These are phyloP conservation scores for Australoheros scitulus DNA, from an alignment of 2,113 vertebrate genomes.

Conservation along the genomic window DNA sequence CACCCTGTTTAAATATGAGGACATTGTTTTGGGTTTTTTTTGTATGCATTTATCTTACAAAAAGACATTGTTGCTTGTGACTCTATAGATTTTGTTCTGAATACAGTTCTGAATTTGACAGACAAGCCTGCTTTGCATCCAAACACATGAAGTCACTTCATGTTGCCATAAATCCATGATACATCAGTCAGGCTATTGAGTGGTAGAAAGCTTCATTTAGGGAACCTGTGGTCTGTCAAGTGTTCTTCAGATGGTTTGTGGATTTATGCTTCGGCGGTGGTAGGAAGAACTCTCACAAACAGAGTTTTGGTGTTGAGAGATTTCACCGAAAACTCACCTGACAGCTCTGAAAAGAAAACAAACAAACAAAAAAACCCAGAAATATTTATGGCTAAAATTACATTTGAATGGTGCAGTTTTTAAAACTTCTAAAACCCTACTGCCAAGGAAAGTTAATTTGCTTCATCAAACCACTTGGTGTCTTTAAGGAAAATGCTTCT, in stretches of 20 bases:
- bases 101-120: constrained; percentile 35
- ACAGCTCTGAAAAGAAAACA: constrained; percentile 83
- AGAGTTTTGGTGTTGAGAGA: constrained; percentile 88
- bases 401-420: background rate
- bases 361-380: constrained; percentile 23
- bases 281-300: constrained; percentile 86
- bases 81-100: background rate
- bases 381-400: background rate
- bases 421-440: background rate
- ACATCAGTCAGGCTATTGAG: background rate
- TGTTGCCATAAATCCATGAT: background rate
- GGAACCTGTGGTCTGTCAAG: background rate
- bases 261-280: constrained; percentile 82
- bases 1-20: background rate
- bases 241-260: background rate
- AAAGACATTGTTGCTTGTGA: background rate
- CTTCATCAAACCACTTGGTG: background rate
- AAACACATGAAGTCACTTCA: background rate
- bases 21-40: background rate
- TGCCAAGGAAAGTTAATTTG: background rate
- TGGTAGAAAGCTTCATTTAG: background rate
- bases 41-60: background rate
- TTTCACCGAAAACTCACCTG: constrained; percentile 84
- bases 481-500: background rate
- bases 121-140: constrained; percentile 24